Conservation (phyloP, 1,140 invertebrate species). For the Tyrophagus putrescentiae region DNA sequence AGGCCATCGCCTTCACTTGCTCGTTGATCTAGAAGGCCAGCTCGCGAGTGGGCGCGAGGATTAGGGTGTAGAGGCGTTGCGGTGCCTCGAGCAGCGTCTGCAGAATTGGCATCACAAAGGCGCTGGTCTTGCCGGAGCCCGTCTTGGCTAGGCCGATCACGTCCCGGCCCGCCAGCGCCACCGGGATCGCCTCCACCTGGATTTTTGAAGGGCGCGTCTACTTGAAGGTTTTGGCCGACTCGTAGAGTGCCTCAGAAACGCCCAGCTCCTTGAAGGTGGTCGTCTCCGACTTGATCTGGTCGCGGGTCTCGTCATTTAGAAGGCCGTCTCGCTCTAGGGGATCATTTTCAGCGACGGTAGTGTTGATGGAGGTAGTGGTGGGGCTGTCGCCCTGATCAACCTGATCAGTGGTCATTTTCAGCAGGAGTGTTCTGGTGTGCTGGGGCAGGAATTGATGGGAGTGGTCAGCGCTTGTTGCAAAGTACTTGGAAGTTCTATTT, state of each 20-base stretch:
- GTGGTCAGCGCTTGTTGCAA: too few species aligned
- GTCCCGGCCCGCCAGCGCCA: conserved; percentile 63
- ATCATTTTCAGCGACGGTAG: too few species aligned
- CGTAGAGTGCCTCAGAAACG: conserved; percentile 72
- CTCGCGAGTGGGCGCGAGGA: conserved; percentile 15
- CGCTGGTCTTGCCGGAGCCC: conserved; percentile 91
- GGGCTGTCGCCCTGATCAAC: too few species aligned
- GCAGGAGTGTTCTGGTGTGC: too few species aligned
- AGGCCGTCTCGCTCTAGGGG: too few species aligned
- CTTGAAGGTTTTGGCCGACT: conserved; percentile 77
- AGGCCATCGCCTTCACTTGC: not conserved
- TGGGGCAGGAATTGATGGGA: too few species aligned
- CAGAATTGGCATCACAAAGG: conserved; percentile 88
- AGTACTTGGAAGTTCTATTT: too few species aligned
- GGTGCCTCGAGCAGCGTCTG: conserved; percentile 76
- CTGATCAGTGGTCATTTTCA: too few species aligned
- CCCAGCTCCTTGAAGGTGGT: conserved; percentile 37
- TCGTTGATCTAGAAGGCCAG: conserved; percentile 3
- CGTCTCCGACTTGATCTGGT: not conserved
- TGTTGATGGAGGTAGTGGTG: too few species aligned
- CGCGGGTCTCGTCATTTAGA: not conserved
- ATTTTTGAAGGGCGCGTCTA: conserved; percentile 56
- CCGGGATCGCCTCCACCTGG: conserved; percentile 79
- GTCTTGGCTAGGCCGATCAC: conserved; percentile 96
- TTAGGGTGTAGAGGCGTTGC: conserved; percentile 68